A percentile compares a stretch with the other conserved stretches of the same genome.
Evolutionary conservation across 2,113 vertebrate species (phyloP).

Genomic region (Gallinago jamesoni): DNA sequence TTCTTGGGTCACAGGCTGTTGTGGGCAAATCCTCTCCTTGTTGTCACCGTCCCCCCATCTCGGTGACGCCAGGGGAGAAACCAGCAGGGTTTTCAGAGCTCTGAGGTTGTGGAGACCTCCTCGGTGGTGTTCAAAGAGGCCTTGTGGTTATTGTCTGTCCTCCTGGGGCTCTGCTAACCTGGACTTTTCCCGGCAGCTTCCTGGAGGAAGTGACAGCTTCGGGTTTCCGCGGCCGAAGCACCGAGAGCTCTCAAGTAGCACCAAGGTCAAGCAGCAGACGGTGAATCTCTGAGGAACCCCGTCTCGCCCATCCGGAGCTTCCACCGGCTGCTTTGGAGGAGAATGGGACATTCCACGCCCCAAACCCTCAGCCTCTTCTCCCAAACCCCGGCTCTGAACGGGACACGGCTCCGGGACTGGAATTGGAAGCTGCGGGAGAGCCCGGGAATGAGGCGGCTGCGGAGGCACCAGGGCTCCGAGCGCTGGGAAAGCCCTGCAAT

Average conservation of each 20-base stretch:
- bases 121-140: background rate
- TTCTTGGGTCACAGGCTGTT: background rate
- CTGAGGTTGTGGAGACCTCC: background rate
- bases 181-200: conserved; percentile 69
- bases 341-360: background rate
- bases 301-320: background rate
- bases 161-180: background rate
- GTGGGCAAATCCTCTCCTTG: background rate
- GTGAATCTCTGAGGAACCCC: conserved; percentile 3
- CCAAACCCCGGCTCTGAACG: accelerated
- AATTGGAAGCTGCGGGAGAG: background rate
- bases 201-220: conserved; percentile 78
- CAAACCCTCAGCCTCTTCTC: background rate
- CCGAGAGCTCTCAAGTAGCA: conserved; percentile 36
- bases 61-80: background rate
- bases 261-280: conserved; percentile 60
- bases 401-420: accelerated
- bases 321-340: background rate
- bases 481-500: background rate
- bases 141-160: accelerated
- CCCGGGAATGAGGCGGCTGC: background rate
- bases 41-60: background rate
- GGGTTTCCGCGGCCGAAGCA: conserved; percentile 63
- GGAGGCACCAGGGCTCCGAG: background rate
- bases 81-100: background rate